phyloP scores from a whole-genome alignment of 2,113 vertebrate species.

The Dromas ardeola region DNA sequence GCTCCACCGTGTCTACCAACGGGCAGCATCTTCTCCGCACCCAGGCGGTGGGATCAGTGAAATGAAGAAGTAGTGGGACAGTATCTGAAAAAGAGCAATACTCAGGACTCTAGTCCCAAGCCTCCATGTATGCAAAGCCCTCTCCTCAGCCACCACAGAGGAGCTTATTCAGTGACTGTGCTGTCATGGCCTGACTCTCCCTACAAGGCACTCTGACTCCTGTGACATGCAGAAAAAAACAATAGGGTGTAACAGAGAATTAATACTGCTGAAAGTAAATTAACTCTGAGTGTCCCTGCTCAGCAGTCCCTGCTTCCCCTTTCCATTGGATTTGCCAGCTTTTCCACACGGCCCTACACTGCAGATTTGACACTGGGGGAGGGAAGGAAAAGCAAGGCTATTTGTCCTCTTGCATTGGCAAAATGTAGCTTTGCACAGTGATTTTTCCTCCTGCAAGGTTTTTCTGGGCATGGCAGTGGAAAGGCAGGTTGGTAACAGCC shows the following conservation, averaged over 20 bases:
- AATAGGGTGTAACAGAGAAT: neutral
- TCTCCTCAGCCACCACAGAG: neutral
- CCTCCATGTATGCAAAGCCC: accelerated
- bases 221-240: neutral
- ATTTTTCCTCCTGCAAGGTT: neutral
- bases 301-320: neutral
- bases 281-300: neutral
- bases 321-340: neutral
- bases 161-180: neutral
- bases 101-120: neutral
- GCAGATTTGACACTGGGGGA: neutral
- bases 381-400: neutral
- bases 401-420: neutral
- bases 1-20: neutral
- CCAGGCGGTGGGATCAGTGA: neutral
- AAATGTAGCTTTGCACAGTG: neutral
- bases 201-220: neutral
- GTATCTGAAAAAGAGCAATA: neutral
- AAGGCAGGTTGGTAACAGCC: neutral
- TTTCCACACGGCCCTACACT: neutral
- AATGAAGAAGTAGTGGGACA: neutral
- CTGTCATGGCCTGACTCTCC: neutral
- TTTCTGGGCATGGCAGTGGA: neutral
- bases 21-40: neutral
- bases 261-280: neutral